A percentile compares a stretch with the other conserved stretches of the same genome.
Evolutionary conservation across 1,140 invertebrate genomes (phyloP).

Genomic region (Nasonia vitripennis): DNA sequence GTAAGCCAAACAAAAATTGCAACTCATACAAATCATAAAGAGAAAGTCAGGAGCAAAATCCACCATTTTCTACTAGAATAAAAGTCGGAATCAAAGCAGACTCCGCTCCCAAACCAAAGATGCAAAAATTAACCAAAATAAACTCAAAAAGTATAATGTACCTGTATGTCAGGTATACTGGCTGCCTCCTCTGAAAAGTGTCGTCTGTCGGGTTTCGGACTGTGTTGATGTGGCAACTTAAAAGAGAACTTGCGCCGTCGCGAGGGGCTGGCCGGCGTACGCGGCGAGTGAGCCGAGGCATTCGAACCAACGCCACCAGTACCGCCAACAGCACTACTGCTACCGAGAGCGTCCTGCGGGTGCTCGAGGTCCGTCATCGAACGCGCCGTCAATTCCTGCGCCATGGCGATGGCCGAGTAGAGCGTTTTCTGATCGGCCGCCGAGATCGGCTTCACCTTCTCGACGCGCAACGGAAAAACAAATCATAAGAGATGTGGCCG

Average conservation of each 20-base stretch:
- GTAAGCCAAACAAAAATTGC: constrained; percentile 6
- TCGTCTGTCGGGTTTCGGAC: constrained; percentile 82
- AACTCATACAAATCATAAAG: constrained; percentile 11
- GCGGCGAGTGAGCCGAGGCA: constrained; percentile 71
- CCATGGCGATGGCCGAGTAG: constrained; percentile 94
- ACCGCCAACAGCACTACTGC: background rate
- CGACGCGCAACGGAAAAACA: constrained; percentile 23
- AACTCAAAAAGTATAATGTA: constrained; percentile 71
- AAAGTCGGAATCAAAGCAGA: background rate
- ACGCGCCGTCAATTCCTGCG: constrained; percentile 92
- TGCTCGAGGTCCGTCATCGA: constrained; percentile 89
- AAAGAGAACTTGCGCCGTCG: constrained; percentile 92
- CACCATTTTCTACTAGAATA: background rate
- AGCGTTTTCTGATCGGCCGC: constrained; percentile 94
- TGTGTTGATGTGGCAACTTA: constrained; percentile 83
- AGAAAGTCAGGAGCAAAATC: background rate
- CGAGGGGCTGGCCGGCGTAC: constrained; percentile 85
- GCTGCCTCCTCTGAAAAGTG: constrained; percentile 93
- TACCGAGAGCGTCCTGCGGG: constrained; percentile 56
- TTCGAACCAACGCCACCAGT: background rate
- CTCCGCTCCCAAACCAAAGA: background rate
- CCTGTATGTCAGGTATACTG: constrained; percentile 92
- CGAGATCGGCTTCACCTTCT: constrained; percentile 92
- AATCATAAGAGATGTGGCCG: background rate
- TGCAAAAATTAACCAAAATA: constrained; percentile 40